Conservation (phyloP, 2,113 vertebrate species). For the Chinchilla lanigera region DNA sequence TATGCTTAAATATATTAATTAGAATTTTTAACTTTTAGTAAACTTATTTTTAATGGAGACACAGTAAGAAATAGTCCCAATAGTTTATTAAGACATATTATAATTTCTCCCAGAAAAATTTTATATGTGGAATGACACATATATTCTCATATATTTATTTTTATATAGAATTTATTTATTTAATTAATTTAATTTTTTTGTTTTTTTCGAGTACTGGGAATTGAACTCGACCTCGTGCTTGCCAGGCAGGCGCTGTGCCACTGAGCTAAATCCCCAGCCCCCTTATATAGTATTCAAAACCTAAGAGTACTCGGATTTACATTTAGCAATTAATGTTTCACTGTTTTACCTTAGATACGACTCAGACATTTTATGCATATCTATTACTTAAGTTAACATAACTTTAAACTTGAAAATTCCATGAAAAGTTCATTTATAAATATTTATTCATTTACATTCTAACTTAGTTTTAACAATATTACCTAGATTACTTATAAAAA, state of each 20-base stretch:
- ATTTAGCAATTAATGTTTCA: neutral
- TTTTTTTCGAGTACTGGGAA: too few species aligned
- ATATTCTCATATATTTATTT: too few species aligned
- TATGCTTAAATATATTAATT: neutral
- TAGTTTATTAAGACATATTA: neutral
- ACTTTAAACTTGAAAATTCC: neutral
- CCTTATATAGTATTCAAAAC: neutral
- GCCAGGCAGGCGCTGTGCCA: too few species aligned
- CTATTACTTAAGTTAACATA: neutral
- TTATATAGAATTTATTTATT: too few species aligned
- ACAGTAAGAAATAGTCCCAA: neutral
- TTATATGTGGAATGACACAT: neutral
- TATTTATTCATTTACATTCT: neutral
- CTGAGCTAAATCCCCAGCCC: too few species aligned
- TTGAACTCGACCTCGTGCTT: too few species aligned
- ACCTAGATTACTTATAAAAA: neutral
- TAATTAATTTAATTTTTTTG: too few species aligned
- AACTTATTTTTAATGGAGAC: neutral
- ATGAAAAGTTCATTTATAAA: neutral
- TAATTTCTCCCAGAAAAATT: neutral
- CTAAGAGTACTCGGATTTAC: neutral
- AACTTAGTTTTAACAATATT: neutral
- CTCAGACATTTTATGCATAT: neutral
- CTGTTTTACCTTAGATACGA: neutral
- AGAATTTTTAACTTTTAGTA: neutral